A percentile compares a stretch with the other conserved stretches of the same genome.
Conservation (phyloP, 1,140 invertebrate genomes). For the Lepidurus packardi region DNA sequence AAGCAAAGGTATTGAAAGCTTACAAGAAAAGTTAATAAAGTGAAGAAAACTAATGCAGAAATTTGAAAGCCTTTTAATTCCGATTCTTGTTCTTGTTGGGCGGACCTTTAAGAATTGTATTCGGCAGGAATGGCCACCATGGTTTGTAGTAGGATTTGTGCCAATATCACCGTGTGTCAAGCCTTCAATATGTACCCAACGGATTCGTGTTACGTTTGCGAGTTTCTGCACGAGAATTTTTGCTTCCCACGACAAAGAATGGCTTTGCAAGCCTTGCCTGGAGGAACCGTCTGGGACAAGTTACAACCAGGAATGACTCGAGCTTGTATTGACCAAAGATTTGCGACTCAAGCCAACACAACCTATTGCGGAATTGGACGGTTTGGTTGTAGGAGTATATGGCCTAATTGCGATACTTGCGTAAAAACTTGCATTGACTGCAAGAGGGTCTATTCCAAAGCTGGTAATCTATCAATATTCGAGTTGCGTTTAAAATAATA, state of each 20-base stretch:
- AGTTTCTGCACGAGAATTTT: not conserved
- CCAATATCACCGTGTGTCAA: not conserved
- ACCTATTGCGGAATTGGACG: not conserved
- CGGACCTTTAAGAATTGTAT: not conserved
- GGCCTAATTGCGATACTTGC: not conserved
- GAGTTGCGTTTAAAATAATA: too few species aligned
- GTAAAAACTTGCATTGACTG: not conserved
- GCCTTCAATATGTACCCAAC: not conserved
- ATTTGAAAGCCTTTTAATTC: too few species aligned
- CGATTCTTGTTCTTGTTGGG: too few species aligned
- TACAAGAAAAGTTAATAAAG: too few species aligned
- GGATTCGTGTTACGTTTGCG: not conserved
- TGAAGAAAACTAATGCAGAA: too few species aligned
- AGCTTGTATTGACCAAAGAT: not conserved
- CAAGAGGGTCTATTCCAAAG: not conserved
- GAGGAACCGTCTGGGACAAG: not conserved
- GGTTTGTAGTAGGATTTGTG: not conserved
- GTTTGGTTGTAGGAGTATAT: not conserved
- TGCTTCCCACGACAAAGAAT: not conserved
- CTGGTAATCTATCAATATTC: not conserved
- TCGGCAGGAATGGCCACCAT: not conserved
- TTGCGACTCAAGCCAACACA: not conserved
- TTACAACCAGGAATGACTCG: not conserved
- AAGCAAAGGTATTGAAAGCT: too few species aligned
- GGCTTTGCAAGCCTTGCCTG: not conserved